A percentile compares a stretch with the other conserved stretches of the same genome.
Evolutionary conservation across 2,113 vertebrate species (phyloP).

Genomic region (Rattus rattus): DNA sequence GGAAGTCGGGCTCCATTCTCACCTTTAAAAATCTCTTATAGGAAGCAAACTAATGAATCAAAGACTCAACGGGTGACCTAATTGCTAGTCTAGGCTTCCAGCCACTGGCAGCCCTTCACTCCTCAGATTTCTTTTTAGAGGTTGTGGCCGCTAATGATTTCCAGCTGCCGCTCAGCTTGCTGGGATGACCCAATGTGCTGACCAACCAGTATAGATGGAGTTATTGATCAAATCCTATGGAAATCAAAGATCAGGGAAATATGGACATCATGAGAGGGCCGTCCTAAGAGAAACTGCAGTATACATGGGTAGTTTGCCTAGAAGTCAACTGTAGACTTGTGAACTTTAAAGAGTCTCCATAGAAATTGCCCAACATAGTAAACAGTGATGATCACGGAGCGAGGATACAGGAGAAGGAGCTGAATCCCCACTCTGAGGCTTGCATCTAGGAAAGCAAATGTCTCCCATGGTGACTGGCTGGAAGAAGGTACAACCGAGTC

Average conservation of each 20-base stretch:
- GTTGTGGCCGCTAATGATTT: conserved; percentile 52
- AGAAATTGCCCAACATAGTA: neutral
- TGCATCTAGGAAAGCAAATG: neutral
- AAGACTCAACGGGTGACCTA: conserved; percentile 56
- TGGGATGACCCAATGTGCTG: neutral
- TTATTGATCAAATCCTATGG: neutral
- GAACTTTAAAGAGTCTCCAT: neutral
- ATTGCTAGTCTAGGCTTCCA: conserved; percentile 48
- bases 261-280: neutral
- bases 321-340: conserved; percentile 18
- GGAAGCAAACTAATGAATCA: conserved; percentile 75
- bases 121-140: conserved; percentile 55
- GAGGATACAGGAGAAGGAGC: neutral
- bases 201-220: neutral
- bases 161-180: conserved; percentile 62
- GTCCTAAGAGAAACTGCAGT: conserved; percentile 20
- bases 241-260: neutral
- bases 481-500: neutral
- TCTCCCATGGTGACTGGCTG: neutral
- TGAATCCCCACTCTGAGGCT: neutral
- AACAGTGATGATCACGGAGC: neutral
- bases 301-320: neutral
- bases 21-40: conserved; percentile 63
- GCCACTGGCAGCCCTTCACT: conserved; percentile 50
- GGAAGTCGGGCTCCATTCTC: conserved; percentile 18